Evolutionary conservation across 2,113 vertebrate species (phyloP).

Genomic region (Neotoma lepida): DNA sequence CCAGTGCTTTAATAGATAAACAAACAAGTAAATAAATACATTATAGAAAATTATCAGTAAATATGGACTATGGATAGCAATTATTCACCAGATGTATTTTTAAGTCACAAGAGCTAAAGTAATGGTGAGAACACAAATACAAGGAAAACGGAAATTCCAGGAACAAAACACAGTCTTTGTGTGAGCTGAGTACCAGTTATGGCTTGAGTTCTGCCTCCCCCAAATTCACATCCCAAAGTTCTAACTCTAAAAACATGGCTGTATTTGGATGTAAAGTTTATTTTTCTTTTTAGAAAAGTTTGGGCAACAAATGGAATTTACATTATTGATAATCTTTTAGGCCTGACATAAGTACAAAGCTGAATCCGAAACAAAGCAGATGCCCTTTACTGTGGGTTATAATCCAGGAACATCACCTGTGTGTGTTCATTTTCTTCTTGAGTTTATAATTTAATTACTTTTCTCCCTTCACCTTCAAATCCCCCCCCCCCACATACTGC

Average conservation of each 20-base stretch:
- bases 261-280: neutral
- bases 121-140: neutral
- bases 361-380: slow-evolving; percentile 28
- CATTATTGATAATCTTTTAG: slow-evolving; percentile 37
- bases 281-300: neutral
- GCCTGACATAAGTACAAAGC: neutral
- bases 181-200: neutral
- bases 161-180: neutral
- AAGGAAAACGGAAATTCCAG: neutral
- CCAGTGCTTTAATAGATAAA: neutral
- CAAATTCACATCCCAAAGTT: neutral
- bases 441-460: neutral
- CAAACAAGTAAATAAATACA: neutral
- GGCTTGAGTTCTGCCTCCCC: neutral
- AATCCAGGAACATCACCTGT: too few species aligned
- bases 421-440: neutral
- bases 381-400: neutral
- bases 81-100: slow-evolving; percentile 6
- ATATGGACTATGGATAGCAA: neutral
- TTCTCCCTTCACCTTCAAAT: neutral
- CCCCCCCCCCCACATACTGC: neutral
- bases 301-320: slow-evolving; percentile 45
- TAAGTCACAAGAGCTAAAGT: slow-evolving; percentile 34
- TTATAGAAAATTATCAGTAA: neutral
- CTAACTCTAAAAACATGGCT: neutral